A percentile compares a stretch with the other conserved stretches of the same genome.
phyloP scores from a whole-genome alignment of 2,797 vertebrate genomes.

The Sparidentex hasta region DNA sequence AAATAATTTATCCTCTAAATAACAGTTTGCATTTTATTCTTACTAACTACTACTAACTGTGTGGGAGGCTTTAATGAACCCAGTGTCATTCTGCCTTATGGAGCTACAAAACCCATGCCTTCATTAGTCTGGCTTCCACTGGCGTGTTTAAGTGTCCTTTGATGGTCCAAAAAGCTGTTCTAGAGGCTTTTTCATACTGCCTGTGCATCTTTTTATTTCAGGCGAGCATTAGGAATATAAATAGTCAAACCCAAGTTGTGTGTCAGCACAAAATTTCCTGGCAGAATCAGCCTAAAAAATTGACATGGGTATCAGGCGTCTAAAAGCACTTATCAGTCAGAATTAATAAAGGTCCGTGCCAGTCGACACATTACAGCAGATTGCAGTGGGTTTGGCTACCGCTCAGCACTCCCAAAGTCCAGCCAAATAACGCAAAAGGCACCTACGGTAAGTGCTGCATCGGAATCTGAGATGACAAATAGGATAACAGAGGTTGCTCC shows the following conservation, averaged over 20 bases:
- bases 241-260: conserved; percentile 14
- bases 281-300: conserved; percentile 29
- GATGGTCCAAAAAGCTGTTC: conserved; percentile 39
- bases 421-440: conserved; percentile 21
- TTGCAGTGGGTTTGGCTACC: conserved; percentile 37
- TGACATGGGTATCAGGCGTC: conserved; percentile 34
- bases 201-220: conserved; percentile 12
- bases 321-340: conserved; percentile 51
- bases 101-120: conserved; percentile 45
- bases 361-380: conserved; percentile 52
- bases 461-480: conserved; percentile 34
- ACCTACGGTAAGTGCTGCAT: conserved; percentile 22
- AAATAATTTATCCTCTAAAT: conserved; percentile 29
- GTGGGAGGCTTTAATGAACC: conserved; percentile 60
- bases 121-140: conserved; percentile 53
- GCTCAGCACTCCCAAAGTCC: conserved; percentile 7
- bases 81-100: conserved; percentile 50
- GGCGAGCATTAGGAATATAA: conserved; percentile 20
- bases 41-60: conserved; percentile 38
- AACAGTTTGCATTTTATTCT: conserved; percentile 38
- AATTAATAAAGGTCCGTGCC: conserved; percentile 16
- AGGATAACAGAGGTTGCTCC: conserved; percentile 30
- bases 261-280: conserved; percentile 33
- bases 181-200: not conserved
- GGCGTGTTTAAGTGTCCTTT: conserved; percentile 44